Evolutionary conservation across 2,888 invertebrate genomes (phyloP).

Genomic region (Drosophila affinis): DNA sequence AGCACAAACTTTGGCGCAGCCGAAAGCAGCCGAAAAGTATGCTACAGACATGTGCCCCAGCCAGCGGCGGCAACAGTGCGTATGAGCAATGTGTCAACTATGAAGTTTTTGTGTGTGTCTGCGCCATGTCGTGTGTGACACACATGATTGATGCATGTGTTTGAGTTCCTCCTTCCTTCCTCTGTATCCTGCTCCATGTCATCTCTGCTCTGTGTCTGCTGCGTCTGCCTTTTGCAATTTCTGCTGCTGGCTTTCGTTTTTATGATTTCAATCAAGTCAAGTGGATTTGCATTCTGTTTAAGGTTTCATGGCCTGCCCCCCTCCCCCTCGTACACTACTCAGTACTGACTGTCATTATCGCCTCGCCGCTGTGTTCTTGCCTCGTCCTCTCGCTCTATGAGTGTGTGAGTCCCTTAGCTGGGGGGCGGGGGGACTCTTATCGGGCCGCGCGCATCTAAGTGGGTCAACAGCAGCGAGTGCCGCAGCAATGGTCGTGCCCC

Average conservation of each 20-base stretch:
- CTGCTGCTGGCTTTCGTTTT: constrained; percentile 57
- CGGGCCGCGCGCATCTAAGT: constrained; percentile 33
- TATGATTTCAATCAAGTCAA: constrained; percentile 78
- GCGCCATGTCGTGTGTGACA: constrained; percentile 33
- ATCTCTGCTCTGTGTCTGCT: constrained; percentile 6
- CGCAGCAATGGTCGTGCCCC: constrained; percentile 10
- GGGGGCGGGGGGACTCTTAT: constrained; percentile 3
- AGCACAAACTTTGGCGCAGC: constrained; percentile 40
- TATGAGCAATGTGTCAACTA: constrained; percentile 54
- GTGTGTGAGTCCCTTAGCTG: background rate
- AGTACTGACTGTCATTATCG: constrained; percentile 38
- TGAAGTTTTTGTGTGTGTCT: constrained; percentile 22
- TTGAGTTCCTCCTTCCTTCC: constrained; percentile 23
- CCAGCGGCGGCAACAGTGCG: constrained; percentile 53
- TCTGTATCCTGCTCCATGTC: constrained; percentile 18
- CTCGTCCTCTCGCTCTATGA: background rate
- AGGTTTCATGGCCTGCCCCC: constrained; percentile 56
- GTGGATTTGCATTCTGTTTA: constrained; percentile 72
- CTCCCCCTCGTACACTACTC: constrained; percentile 31
- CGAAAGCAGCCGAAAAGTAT: constrained; percentile 39
- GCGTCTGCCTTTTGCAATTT: constrained; percentile 45
- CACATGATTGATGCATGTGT: constrained; percentile 64
- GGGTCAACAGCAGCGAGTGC: constrained; percentile 35
- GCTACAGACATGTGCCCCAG: constrained; percentile 32
- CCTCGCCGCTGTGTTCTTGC: constrained; percentile 10